Base-by-base conservation (phyloP, 2,888 invertebrate genomes). In the Ophonus ardosiacus region DNA sequence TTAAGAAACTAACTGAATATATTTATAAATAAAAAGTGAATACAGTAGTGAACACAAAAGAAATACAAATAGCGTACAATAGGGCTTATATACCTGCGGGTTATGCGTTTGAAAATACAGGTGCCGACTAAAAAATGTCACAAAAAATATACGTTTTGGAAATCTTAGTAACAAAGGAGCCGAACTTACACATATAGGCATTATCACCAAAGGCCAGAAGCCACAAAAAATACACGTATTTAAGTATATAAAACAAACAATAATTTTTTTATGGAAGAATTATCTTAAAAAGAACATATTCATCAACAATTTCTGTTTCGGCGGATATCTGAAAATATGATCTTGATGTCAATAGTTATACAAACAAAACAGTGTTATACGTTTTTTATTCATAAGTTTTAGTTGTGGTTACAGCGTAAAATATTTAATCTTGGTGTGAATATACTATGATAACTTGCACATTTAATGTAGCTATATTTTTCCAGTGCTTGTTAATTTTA, bases 41-140 rank as follows among this genome's bases (percentile, higher is more conserved):
- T 81, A 51, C 81, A 65, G 43, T 65, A 43, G 7, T 10, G 13
- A 2, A 10, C n/a, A 81, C 56, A 81, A 81, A 81, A 81, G 81
- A 81, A 65, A 65, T 65, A 81, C 81, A 81, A 81, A 81, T 81
- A 81, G 40, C n/a, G 43, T 43, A 81, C 43, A 81, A 81, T 81
- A 56, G 81, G 31, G 71, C 38, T 81, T 71, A 81, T 68, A 68
- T 71, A 68, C 71, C 68, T 80, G 80, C 81, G 63, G 65, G 59
- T 17, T 63, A 81, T 57, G 10, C 18, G 43, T 81, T 81, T 81
- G 51, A 57, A 65, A 81, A 71, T 81, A 81, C 71, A 81, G 81
- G 81, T 71, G 81, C 31, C 56, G 51, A 15, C 13, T 56, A 83
- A 84, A 84, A 84, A 84, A 78, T 76, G 61, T 40, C 18, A 84